Base-by-base conservation (phyloP, 2,113 vertebrate genomes). In the Noctilio leporinus region DNA sequence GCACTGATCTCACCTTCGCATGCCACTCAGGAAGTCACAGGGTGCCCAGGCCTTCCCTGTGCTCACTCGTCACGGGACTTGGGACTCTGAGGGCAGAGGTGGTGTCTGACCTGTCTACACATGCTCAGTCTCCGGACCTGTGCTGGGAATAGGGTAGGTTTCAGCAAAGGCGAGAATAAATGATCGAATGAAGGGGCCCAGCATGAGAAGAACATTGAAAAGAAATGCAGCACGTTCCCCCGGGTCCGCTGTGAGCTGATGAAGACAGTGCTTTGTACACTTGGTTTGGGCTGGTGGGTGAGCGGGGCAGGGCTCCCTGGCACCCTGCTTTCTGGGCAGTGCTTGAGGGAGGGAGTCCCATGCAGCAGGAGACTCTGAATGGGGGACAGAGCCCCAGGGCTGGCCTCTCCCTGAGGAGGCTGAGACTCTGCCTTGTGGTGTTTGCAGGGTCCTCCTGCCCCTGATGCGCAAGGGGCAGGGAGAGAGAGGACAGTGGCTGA, bases 371-470 rank as follows among this genome's bases (percentile, higher is more conserved):
- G n/a, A 7, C 59, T 78, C 26, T 22, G 45, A 4, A 1, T 51
- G 59, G 26, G 12, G 59, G 59, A 14, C 26, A 4, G 57, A 70
- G 20, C 62, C 65, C 35, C 3, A 8, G 10, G 2, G 10, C 28
- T 4, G 62, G 19, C 69, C 57, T 51, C 15, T 16, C 40, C 10
- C 72, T 0, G n/a, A 35, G 47, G 80, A 93, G 62, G 8, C n/a
- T 43, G 62, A 77, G 86, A 86, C 89, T 91, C 95, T 93, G 85
- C 92, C 96, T 89, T 59, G 96, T 95, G 97, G 96, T 45, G n/a
- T 76, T 12, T 70, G 22, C n/a, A 0, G 72, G 67, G 70, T 24
- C 28, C 67, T 49, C 10, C 35, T 3, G 9, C 55, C 64, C 45
- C 30, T 4, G 26, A 3, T n/a, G n/a, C n/a, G n/a, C 1, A 2